Base-by-base conservation (phyloP, 1,140 invertebrate genomes). In the Rhynchophorus ferrugineus region DNA sequence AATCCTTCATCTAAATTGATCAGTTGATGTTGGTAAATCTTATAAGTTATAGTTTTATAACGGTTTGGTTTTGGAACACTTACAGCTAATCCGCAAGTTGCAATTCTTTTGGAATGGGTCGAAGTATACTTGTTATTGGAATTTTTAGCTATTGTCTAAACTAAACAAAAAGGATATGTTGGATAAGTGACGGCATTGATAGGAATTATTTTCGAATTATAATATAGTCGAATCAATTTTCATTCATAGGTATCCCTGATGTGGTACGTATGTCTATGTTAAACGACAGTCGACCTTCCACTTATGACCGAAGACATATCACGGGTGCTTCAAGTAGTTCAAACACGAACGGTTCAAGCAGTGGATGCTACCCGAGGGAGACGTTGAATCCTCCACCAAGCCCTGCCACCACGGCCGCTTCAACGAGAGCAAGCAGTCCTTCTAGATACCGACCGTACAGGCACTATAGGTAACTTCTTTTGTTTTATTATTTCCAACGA, bases 371-470 rank as follows among this genome's bases (percentile, higher is more conserved):
- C 70, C 89, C 89, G 1, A 77, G 82, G 45, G 87, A 89, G 63
- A 87, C 86, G 1, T 71, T 90, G 17, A 93, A 95, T 71, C 91
- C 91, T 29, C 91, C 91, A 2, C 91, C 91, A 1, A 89, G 84
- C 69, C 91, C 91, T 1, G 85, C 87, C 0, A 87, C 86, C 1
- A 81, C 82, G 6, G 80, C 78, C 5, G 78, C 75, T 51, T 77
- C 75, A 2, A 76, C 75, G 3, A 53, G 76, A 59, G 46, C 71
- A 2, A 76, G 73, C 49, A 80, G 78, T 21, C 53, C 53, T 24
- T 44, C 46, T 2, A 21, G 53, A 24, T 55, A 55, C 21, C 44
- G 37, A 20, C 53, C 53, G 2, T 55, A 55, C 20, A 43, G 53
- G 16, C 53, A 55, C 34, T 55, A 55, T 43, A 52, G 50, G 50